These are phyloP conservation scores for Agriopis leucophaearia DNA, from an alignment of 2,888 invertebrate species.

Conservation along the genomic window DNA sequence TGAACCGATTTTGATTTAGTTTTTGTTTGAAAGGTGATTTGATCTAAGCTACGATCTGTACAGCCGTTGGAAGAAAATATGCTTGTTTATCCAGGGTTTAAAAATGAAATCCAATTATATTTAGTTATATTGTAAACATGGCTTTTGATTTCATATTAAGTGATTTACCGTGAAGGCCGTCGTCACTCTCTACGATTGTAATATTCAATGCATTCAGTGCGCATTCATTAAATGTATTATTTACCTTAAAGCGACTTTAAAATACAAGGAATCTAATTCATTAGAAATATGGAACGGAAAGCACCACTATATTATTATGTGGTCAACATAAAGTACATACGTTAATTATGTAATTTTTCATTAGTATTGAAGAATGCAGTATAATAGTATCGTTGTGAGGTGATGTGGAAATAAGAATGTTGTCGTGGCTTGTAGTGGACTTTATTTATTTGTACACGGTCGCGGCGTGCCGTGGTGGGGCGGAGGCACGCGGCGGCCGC, in stretches of 20 bases:
- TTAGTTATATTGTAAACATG: slow-evolving; percentile 7
- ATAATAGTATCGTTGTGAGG: slow-evolving; percentile 23
- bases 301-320: slow-evolving; percentile 11
- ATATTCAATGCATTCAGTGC: slow-evolving; percentile 18
- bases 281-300: slow-evolving; percentile 9
- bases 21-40: no score
- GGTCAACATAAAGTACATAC: slow-evolving; percentile 2
- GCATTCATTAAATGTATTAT: background rate
- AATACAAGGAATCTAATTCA: slow-evolving; percentile 7
- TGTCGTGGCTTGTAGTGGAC: slow-evolving; percentile 46
- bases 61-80: no score
- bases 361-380: slow-evolving; percentile 10
- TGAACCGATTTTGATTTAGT: no score
- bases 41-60: no score
- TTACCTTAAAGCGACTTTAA: background rate
- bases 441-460: slow-evolving; percentile 39
- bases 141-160: slow-evolving; percentile 27
- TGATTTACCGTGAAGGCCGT: slow-evolving; percentile 35
- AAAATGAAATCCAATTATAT: background rate
- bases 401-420: slow-evolving; percentile 50
- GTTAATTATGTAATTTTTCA: slow-evolving; percentile 7
- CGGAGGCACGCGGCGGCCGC: slow-evolving; percentile 48
- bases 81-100: no score
- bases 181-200: slow-evolving; percentile 16
- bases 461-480: slow-evolving; percentile 45